These are phyloP conservation scores for Sebastes oblongus DNA, from an alignment of 2,797 vertebrate species.

Conservation along the genomic window DNA sequence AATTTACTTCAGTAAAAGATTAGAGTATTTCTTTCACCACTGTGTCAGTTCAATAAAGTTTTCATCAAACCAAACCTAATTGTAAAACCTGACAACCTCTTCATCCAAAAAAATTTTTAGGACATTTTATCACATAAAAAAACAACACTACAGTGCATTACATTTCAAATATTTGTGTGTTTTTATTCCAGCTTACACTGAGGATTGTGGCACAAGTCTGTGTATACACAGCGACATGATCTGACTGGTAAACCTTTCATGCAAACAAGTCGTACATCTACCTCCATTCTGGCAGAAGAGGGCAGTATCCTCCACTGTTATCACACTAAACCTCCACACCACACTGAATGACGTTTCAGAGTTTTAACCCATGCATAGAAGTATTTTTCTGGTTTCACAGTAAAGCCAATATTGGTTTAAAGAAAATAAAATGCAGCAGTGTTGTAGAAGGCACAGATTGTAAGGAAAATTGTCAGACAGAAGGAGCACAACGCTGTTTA, in stretches of 20 bases:
- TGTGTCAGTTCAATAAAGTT: no score
- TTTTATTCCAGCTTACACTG: conserved; percentile 41
- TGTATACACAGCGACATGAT: neutral
- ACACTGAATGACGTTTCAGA: neutral
- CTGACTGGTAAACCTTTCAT: neutral
- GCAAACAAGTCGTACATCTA: neutral
- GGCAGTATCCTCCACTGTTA: conserved; percentile 55
- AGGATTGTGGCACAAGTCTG: neutral
- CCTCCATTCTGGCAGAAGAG: conserved; percentile 56
- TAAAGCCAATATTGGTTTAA: neutral
- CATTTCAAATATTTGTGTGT: neutral
- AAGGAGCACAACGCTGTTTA: neutral
- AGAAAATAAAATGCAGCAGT: conserved; percentile 5
- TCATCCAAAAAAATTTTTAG: rapidly evolving
- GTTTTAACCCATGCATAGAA: conserved; percentile 11
- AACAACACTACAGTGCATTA: rapidly evolving
- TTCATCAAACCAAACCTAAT: no score
- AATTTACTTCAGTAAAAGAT: rapidly evolving
- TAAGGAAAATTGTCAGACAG: neutral
- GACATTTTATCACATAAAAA: no score
- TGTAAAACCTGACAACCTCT: no score
- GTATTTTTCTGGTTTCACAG: conserved; percentile 26
- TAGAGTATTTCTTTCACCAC: no score
- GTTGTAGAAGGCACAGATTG: conserved; percentile 60
- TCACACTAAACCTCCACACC: neutral